Base-by-base conservation (phyloP, 2,797 vertebrate species). In the Danio choprae region DNA sequence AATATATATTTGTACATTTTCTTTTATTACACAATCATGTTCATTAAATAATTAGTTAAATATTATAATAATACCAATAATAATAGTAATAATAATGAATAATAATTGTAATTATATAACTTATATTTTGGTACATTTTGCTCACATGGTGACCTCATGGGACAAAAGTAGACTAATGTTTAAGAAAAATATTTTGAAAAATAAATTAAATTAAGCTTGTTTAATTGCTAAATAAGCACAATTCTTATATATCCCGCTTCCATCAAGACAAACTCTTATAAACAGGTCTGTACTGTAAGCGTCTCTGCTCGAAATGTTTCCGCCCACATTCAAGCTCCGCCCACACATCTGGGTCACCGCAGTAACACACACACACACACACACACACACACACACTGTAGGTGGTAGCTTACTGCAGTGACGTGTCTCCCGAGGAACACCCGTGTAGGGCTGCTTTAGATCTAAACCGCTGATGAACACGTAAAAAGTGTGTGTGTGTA, bases 391-490 rank as follows among this genome's bases (percentile, higher is more conserved):
- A 60, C 65, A 84, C 53, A 7, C 16, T 81, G 91, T 89, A 86
- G 93, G 92, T 58, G 93, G 81, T 84, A 29, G 29, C 29, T 29
- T 29, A 29, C 29, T 29, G 29, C 9, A 70, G 53, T 81, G 83
- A 1, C 70, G 87, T 84, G 86, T 87, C 85, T 88, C 53, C 46
- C 7, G 84, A 83, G 87, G 83, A 81, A 74, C 60, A 75, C 60
- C 70, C 53, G 22, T 43, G 70, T 15, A 29, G 40, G 74, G 36
- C 64, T 73, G 40, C 38, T 40, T 7, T n/a, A 53, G 36, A 63
- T 13, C 48, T 56, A 16, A 56, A 16, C 10, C 96, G 96, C 97
- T 95, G 95, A 97, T 97, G 98, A 97, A 96, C 96, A 96, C 96
- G 91, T 87, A 89, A 93, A 91, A 89, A 40, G 44, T 58, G 51